Base-by-base conservation (phyloP, 1,140 invertebrate species). In the Drosophila sulfurigaster region DNA sequence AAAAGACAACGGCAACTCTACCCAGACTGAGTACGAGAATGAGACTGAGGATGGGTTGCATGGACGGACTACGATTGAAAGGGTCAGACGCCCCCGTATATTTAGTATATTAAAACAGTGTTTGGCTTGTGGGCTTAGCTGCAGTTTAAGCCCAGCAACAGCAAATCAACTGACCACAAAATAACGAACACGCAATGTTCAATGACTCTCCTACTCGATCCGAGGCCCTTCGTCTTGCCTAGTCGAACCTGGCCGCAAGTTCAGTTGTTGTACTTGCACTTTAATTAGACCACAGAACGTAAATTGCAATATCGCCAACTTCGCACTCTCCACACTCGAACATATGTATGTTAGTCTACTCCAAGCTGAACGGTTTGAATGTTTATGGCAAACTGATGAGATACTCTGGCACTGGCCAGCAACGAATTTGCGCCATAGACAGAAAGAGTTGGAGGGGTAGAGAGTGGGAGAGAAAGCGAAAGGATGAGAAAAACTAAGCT, bases 271-370 rank as follows among this genome's bases (percentile, higher is more conserved):
- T 89, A 74, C 59, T 88, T 90, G 81, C 85, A 88, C 85, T 88
- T 88, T 88, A 88, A 88, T 88, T 88, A 88, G 83, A 88, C 83
- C 83, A 73, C 85, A 88, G 83, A 82, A 89, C 85, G 85, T 89
- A 88, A 89, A 88, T 89, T 89, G 85, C 86, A 89, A 85, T 89
- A 88, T 88, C 64, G 72, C 72, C 72, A 66, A 63, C 28, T 38
- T 46, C 52, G 28, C 46, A 25, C 30, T 35, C n/a, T 28, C 13
- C 16, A 8, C 3, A 60, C 63, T 16, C 16, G 20, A 25, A 35
- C 52, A 38, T 32, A 32, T 25, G 20, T 25, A 20, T 25, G 20
- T 25, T 4, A 0, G 20, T 25, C 20, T 43, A 38, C 38, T 43
- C 62, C 59, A 52, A 65, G 48, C 46, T 60, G 51, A 54, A 65